Conservation (phyloP, 2,797 vertebrate species). For the Bucorvus abyssinicus region DNA sequence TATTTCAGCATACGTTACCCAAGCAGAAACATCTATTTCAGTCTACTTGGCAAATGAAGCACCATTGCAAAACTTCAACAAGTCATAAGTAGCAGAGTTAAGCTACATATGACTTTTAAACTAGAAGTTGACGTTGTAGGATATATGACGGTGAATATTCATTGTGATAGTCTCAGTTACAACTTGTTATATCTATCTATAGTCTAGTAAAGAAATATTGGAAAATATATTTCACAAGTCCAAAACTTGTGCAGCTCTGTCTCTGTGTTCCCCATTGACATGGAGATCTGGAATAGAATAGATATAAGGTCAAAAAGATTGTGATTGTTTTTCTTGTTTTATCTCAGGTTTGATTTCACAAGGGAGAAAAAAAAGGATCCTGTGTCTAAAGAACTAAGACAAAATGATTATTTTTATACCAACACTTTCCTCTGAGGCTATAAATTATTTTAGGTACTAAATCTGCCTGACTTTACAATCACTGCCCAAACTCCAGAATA, state of each 20-base stretch:
- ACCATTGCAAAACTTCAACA: neutral
- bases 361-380: neutral
- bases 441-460: constrained; percentile 44
- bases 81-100: neutral
- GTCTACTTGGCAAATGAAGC: neutral
- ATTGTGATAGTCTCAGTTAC: neutral
- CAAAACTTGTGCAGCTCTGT: neutral
- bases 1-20: neutral
- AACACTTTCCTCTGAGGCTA: constrained; percentile 37
- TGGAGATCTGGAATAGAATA: neutral
- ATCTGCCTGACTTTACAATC: constrained; percentile 35
- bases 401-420: constrained; percentile 39
- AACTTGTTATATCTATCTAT: neutral
- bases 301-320: neutral
- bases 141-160: neutral
- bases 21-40: neutral
- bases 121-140: neutral
- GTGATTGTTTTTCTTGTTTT: neutral
- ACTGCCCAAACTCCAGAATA: neutral
- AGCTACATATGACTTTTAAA: neutral
- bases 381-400: neutral
- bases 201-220: neutral
- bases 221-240: neutral
- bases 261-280: neutral
- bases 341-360: neutral